Base-by-base conservation (phyloP, 1,140 invertebrate genomes). In the Meloidogyne floridensis region DNA sequence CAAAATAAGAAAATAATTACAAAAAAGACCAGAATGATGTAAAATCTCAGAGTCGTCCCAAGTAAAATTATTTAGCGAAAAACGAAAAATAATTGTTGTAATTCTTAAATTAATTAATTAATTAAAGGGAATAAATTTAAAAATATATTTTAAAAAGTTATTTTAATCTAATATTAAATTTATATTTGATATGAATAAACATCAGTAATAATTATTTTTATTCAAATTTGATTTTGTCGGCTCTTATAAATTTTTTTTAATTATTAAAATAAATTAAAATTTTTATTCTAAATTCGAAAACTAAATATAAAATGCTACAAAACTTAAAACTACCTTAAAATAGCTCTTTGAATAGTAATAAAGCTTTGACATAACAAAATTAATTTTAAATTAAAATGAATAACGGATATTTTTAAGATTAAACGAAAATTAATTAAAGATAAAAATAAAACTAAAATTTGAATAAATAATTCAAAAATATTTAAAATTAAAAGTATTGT, bases 1-100 rank as follows among this genome's bases (percentile, higher is more conserved):
- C n/a, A 65, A n/a, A 65, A 65, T 65, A n/a, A 65, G n/a, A 65
- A 65, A 65, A 65, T 65, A 65, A 65, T 65, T 65, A 65, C 59
- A 65, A 65, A 65, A 65, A 65, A 65, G 59, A 65, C 59, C 59
- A 65, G 7, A 65, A 65, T 65, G 59, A 3, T 65, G 59, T 18
- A 65, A 65, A 65, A n/a, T n/a, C n/a, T 65, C 59, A n/a, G 59
- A 65, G n/a, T 65, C n/a, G n/a, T 65, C n/a, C 59, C 59, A 65
- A 65, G 59, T 65, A n/a, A 6, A 6, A 65, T 65, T 7, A 65
- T 1, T n/a, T 18, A 65, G n/a, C 1, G n/a, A n/a, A 65, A 65
- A 65, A n/a, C 59, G 59, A n/a, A 65, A n/a, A n/a, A 65, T n/a
- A 65, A 65, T 65, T n/a, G n/a, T 65, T 65, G n/a, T 65, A 65